Conservation (phyloP, 2,797 vertebrate species). For the Simalia tracyae region DNA sequence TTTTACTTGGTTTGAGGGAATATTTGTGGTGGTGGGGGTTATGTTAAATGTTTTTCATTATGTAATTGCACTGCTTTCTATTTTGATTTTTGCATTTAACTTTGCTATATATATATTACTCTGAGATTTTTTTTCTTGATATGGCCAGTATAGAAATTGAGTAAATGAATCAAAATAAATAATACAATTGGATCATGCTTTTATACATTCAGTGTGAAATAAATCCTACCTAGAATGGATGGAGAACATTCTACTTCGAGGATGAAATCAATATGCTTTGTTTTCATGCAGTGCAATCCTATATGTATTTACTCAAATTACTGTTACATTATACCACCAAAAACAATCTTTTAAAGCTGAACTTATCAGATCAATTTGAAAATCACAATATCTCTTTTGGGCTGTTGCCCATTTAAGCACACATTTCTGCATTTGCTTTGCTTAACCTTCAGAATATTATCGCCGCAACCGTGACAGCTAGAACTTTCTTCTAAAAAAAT, state of each 20-base stretch:
- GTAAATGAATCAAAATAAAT: not conserved
- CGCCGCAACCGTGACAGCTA: not conserved
- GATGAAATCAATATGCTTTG: not conserved
- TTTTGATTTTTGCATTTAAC: not conserved
- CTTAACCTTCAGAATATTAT: not conserved
- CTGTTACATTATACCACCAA: slow-evolving; percentile 35
- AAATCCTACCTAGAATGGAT: not conserved
- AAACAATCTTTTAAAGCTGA: not conserved
- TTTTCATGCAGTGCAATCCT: slow-evolving; percentile 8
- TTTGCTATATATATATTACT: not conserved
- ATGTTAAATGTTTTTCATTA: not conserved
- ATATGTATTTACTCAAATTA: slow-evolving; percentile 27
- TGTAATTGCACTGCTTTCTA: not conserved
- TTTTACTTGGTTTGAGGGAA: not conserved
- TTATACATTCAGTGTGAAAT: not conserved
- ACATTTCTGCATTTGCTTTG: not conserved
- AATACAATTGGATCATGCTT: not conserved
- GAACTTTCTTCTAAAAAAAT: not conserved
- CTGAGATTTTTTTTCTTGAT: not conserved
- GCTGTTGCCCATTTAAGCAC: not conserved
- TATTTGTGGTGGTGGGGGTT: not conserved
- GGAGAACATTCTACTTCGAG: not conserved
- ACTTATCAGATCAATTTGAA: not conserved
- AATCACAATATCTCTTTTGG: not conserved
- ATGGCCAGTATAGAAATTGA: not conserved